Evolutionary conservation across 2,888 invertebrate genomes (phyloP), one percentile per base, ranked within the genome.

Genomic region (Heliconius hortense): DNA sequence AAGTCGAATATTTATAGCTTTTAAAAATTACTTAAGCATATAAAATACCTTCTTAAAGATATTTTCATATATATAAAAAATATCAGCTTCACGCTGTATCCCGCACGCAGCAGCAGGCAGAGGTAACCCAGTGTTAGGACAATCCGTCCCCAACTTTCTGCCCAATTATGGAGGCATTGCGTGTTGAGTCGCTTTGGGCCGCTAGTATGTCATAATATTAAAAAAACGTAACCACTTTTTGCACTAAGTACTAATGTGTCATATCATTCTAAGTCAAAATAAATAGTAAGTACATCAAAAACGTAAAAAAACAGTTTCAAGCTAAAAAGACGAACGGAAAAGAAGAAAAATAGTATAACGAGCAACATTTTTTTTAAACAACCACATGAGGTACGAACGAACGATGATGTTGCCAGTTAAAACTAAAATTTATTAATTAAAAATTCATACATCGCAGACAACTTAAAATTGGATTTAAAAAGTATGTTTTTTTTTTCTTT

Each of bases 391-490:
- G 7, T 2, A 26, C 13, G 15, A 7, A 26, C 43, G 26, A 31
- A 31, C 31, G 31, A 31, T 15, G 24, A 39, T 39, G 39, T 24
- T 43, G 39, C 39, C 3, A 39, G 11, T 66, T 18, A 43, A 66
- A 43, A 26, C 7, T 26, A 24, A 66, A 66, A 24, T 39, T 43
- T 66, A 43, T 18, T 66, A 66, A 66, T 66, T 66, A 66, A 66
- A 66, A 66, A 43, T 43, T 66, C 15, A 53, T 53, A 68, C 68
- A 53, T 28, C 28, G 28, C 53, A 28, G 28, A 21, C 31, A 4
- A 68, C n/a, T 56, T 53, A 7, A 31, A 31, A n/a, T 69, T 56
- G 39, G 13, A 24, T 56, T 69, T 28, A 15, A 31, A 3, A 53
- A 56, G 21, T 53, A 31, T 69, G n/a, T 8, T 35, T n/a, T 56